phyloP scores from a whole-genome alignment of 2,113 vertebrate species.

The Phainopepla nitens region DNA sequence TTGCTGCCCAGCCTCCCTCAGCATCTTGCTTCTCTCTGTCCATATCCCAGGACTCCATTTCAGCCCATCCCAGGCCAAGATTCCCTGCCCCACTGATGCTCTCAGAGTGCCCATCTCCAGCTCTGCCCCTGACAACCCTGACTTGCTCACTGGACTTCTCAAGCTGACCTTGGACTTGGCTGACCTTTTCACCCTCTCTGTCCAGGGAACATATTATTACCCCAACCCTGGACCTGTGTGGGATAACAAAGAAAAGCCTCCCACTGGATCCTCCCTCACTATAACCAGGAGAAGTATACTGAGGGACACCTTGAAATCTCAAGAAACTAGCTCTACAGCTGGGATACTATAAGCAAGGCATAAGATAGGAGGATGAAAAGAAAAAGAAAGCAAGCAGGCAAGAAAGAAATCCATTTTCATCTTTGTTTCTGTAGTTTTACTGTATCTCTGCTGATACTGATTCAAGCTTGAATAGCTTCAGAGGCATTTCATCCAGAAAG shows the following conservation, averaged over 20 bases:
- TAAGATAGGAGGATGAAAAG: not conserved
- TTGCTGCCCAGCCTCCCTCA: not conserved
- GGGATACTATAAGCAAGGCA: not conserved
- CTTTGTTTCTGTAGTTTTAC: not conserved
- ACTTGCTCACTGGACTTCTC: not conserved
- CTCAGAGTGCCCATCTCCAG: rapidly evolving
- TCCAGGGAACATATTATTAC: not conserved
- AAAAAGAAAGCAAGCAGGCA: not conserved
- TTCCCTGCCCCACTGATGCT: rapidly evolving
- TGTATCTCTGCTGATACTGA: not conserved
- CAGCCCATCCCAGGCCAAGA: not conserved
- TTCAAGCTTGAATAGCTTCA: not conserved
- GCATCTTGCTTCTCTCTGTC: not conserved
- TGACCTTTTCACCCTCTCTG: not conserved
- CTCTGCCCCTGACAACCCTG: not conserved
- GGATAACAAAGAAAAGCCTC: rapidly evolving
- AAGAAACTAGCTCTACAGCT: not conserved
- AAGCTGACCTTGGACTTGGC: not conserved
- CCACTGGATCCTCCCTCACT: not conserved
- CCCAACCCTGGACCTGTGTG: rapidly evolving
- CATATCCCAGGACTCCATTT: not conserved
- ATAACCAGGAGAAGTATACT: not conserved
- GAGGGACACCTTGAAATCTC: not conserved
- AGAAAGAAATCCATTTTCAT: not conserved
- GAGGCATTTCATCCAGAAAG: not conserved